These are phyloP conservation scores for Scolopax rusticola DNA, from an alignment of 2,797 vertebrate genomes.

Conservation along the genomic window DNA sequence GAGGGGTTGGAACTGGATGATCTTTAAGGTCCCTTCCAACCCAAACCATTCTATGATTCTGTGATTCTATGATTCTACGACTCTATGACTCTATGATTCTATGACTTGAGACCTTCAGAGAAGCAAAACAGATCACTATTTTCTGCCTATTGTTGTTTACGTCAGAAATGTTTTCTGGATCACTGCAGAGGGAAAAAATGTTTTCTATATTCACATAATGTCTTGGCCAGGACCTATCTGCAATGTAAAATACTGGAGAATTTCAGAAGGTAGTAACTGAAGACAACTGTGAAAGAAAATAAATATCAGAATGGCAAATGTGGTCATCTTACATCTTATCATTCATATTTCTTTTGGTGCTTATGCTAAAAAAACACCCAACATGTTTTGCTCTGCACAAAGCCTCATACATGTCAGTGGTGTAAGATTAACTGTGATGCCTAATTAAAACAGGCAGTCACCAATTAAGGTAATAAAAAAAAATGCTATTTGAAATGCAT, in stretches of 20 bases:
- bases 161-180: not conserved
- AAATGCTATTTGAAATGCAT: conserved; percentile 33
- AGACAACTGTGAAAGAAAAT: not conserved
- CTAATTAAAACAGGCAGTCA: conserved; percentile 48
- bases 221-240: not conserved
- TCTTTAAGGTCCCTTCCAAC: no score
- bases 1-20: no score
- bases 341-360: not conserved
- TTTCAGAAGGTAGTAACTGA: not conserved
- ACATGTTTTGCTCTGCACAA: not conserved
- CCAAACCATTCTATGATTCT: no score
- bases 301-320: not conserved
- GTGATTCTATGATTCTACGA: no score
- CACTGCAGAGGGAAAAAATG: not conserved
- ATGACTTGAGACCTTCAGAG: not conserved
- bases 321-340: not conserved
- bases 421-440: conserved; percentile 8
- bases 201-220: not conserved
- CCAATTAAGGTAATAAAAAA: conserved; percentile 42
- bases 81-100: no score
- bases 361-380: not conserved
- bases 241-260: not conserved
- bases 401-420: not conserved
- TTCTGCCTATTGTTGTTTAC: not conserved
- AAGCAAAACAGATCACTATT: not conserved